Base-by-base conservation (phyloP, 2,797 vertebrate genomes). In the Apogon hyalosoma region DNA sequence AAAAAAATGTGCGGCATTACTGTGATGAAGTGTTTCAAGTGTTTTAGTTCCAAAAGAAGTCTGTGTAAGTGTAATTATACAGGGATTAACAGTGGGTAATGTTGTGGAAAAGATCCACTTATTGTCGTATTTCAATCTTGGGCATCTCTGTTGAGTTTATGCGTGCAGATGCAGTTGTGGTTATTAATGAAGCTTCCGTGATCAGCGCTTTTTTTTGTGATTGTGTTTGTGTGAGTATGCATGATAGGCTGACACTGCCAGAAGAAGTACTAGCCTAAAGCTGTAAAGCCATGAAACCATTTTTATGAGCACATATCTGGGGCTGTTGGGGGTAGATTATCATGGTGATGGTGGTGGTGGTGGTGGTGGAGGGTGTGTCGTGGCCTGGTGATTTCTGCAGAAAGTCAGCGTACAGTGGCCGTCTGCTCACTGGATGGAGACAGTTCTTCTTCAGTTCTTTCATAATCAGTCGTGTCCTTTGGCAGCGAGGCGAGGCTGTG, bases 401-500 rank as follows among this genome's bases (percentile, higher is more conserved):
- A 36, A 68, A 62, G 57, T 73, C 55, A 19, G 33, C 39, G 41
- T 70, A 21, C 19, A 49, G 67, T 53, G 38, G 59, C 61, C 54
- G 63, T 74, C 63, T 73, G 42, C 45, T 70, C 61, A 72, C 52
- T 52, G 45, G 60, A 73, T 64, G 60, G 70, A 53, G 64, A 38
- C 49, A 45, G 70, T 41, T 75, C 89, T 88, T 75, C 61, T 80
- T 66, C 70, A 77, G 66, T 79, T 83, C 73, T 75, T 73, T 77
- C 57, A 69, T 82, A 86, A 84, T 80, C 74, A 78, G 79, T 67
- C 39, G 19, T 77, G 80, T 88, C 82, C 82, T 82, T 77, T 86
- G 84, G 86, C 84, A 83, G 78, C 38, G 61, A 74, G 75, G 63
- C 54, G 18, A 75, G 69, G 60, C 69, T 45, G 21, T 16, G 53